Evolutionary conservation across 2,888 invertebrate genomes (phyloP).

Genomic region (Marasmarcha lunaedactyla): DNA sequence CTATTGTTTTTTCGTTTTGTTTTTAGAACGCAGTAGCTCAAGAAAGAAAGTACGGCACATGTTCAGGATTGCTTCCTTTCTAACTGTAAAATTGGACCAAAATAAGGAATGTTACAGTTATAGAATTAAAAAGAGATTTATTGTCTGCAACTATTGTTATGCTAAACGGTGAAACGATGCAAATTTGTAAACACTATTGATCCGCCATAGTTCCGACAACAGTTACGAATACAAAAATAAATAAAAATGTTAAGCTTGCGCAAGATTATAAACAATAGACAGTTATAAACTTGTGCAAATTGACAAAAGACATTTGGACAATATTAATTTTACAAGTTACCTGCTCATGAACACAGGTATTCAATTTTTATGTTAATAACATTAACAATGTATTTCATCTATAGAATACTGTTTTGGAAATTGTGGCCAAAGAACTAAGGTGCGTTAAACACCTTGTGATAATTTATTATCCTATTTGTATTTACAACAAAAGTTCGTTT

Average conservation of each 20-base stretch:
- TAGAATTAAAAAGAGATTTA: too few species aligned
- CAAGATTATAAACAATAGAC: conserved; percentile 25
- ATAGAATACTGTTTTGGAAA: conserved; percentile 49
- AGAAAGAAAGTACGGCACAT: background rate
- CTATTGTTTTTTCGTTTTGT: too few species aligned
- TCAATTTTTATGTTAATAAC: conserved; percentile 60
- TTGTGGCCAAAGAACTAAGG: conserved; percentile 51
- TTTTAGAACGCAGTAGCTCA: background rate
- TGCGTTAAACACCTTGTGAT: conserved; percentile 58
- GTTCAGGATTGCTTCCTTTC: background rate
- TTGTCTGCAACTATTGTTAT: conserved; percentile 33
- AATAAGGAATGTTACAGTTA: too few species aligned
- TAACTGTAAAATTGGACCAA: background rate
- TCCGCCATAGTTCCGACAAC: conserved; percentile 49
- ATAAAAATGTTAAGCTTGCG: too few species aligned
- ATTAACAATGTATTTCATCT: conserved; percentile 45
- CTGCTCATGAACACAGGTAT: conserved; percentile 37
- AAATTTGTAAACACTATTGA: conserved; percentile 28
- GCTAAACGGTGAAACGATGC: conserved; percentile 47
- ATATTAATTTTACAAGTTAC: conserved; percentile 37
- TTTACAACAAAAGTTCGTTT: conserved; percentile 60
- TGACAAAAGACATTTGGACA: conserved; percentile 37
- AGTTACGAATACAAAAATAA: conserved; percentile 56
- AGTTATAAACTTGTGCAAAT: conserved; percentile 52
- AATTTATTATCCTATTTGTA: conserved; percentile 59